phyloP scores from a whole-genome alignment of 2,888 invertebrate genomes.

The Tillus elongatus region DNA sequence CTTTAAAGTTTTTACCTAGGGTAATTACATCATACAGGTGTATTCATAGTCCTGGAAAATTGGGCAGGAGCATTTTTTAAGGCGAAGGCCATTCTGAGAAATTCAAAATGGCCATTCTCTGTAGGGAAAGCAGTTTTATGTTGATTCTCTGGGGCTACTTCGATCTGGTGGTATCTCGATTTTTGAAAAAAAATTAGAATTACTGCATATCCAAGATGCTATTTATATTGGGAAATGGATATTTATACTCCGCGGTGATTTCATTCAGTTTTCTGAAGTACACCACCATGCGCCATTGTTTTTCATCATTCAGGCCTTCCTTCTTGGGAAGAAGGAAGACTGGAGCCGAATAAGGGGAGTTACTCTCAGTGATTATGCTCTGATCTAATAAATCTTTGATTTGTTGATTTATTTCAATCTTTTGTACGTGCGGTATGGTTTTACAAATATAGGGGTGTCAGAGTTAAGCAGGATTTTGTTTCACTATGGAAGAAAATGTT shows the following conservation, averaged over 20 bases:
- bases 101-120: background rate
- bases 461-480: background rate
- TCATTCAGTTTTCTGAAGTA: slow-evolving; percentile 9
- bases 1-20: background rate
- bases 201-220: background rate
- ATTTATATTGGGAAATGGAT: background rate
- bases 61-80: background rate
- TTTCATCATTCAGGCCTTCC: background rate
- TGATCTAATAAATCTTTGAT: background rate
- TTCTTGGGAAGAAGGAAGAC: slow-evolving; percentile 5
- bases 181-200: background rate
- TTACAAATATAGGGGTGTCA: background rate
- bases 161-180: slow-evolving; percentile 2
- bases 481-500: background rate
- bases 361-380: background rate
- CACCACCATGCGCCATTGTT: slow-evolving; percentile 5
- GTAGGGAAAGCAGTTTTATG: slow-evolving; percentile 1
- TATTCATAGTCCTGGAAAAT: background rate
- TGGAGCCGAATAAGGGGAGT: slow-evolving; percentile 1
- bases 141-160: background rate
- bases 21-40: background rate
- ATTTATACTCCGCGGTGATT: background rate
- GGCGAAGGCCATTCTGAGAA: background rate
- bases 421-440: background rate
- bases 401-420: background rate